Conservation (phyloP, 2,888 invertebrate genomes). For the Philonicus albiceps region DNA sequence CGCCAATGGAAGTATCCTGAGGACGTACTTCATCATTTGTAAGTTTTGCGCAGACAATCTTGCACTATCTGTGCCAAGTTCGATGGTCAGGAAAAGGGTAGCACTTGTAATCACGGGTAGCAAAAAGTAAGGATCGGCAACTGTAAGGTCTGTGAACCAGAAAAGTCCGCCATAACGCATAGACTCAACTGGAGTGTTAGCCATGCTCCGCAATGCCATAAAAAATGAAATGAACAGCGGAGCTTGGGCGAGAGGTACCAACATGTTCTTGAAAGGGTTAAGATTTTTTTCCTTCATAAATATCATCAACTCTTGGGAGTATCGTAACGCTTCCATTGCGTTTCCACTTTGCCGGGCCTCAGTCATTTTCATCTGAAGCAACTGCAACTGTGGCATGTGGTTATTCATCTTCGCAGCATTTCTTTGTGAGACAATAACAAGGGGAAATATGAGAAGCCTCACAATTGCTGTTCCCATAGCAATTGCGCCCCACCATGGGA, state of each 20-base stretch:
- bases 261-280: constrained; percentile 80
- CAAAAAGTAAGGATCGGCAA: constrained; percentile 87
- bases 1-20: constrained; percentile 78
- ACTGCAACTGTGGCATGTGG: constrained; percentile 84
- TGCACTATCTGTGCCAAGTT: constrained; percentile 80
- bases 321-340: constrained; percentile 76
- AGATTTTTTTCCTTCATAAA: constrained; percentile 85
- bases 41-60: constrained; percentile 72
- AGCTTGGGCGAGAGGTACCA: constrained; percentile 81
- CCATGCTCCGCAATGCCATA: constrained; percentile 86
- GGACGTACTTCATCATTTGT: constrained; percentile 75
- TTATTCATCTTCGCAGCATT: constrained; percentile 84
- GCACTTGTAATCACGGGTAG: constrained; percentile 85
- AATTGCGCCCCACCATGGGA: constrained; percentile 96
- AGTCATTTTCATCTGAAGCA: constrained; percentile 82
- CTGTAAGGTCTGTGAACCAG: constrained; percentile 94
- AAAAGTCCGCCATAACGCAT: constrained; percentile 85
- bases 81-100: constrained; percentile 83
- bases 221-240: constrained; percentile 94
- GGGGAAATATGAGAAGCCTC: constrained; percentile 80
- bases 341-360: constrained; percentile 88
- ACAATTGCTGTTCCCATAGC: constrained; percentile 80
- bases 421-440: constrained; percentile 83
- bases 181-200: constrained; percentile 89
- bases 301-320: constrained; percentile 78